Conservation (phyloP, 92 coral and sea anemone species). For the Epizoanthus rinbou region DNA sequence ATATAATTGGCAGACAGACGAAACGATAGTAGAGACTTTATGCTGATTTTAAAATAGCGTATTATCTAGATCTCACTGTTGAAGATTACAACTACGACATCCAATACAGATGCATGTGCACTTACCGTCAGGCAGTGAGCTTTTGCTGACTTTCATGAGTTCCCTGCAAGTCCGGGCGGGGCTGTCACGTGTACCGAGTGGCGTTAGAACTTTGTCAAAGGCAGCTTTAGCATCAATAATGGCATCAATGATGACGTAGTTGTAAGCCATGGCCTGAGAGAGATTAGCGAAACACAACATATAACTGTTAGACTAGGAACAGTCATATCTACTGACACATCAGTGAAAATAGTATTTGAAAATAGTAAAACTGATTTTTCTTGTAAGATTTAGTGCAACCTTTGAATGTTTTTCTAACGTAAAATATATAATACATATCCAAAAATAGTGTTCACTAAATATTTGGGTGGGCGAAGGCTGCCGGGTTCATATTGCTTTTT, state of each 20-base stretch:
- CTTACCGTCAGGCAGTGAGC: constrained; percentile 69
- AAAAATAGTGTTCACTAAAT: no score
- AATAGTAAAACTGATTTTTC: no score
- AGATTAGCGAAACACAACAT: neutral
- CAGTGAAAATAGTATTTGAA: no score
- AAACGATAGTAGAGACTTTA: no score
- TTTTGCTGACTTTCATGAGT: constrained; percentile 52
- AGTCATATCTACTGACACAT: no score
- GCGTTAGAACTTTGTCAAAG: constrained; percentile 55
- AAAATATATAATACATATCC: no score
- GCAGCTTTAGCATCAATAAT: constrained; percentile 51
- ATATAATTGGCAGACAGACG: no score
- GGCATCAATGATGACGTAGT: constrained; percentile 56
- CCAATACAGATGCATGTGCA: neutral
- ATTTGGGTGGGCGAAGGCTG: no score
- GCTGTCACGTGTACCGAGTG: constrained; percentile 69
- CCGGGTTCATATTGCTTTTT: no score
- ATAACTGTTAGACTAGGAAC: neutral
- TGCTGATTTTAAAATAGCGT: no score
- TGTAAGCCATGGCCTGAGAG: constrained; percentile 52
- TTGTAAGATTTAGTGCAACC: no score
- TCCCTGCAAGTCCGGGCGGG: constrained; percentile 82
- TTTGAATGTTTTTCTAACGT: no score
- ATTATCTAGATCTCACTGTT: neutral
- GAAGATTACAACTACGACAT: neutral